Base-by-base conservation (phyloP, 2,888 invertebrate genomes). In the Drosophila demipolita region DNA sequence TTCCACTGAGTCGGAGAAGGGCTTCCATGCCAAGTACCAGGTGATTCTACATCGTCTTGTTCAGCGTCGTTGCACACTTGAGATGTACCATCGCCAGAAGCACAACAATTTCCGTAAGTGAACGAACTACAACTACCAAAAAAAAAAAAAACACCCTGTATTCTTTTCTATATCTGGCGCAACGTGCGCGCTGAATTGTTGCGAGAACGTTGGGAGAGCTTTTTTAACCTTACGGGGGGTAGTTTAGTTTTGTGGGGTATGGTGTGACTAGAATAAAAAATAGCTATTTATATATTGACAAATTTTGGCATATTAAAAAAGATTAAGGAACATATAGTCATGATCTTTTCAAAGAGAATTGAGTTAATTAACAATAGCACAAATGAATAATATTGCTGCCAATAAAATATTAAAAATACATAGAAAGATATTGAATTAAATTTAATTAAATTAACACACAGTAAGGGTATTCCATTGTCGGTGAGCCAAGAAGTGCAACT, bases 11-110 rank as follows among this genome's bases (percentile, higher is more conserved):
- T 98, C 97, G 1, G 98, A 98, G 92, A 95, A 96, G 77, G 97
- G 97, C 83, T 98, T 98, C 93, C 95, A 96, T 86, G 96, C 97
- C 91, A 95, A 96, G 84, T 98, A 97, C 91, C 97, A 97, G 87
- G 96, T 97, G 26, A 95, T 97, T 69, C 97, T 97, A 5, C 98
- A 98, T 93, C 95, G 98, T 63, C 96, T 98, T 94, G 97, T 98
- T 0, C 98, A 98, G 93, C 94, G 98, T 64, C 96, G 97, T 91
- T 97, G 97, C 59, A 97, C 97, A 90, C 95, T 97, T 61, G 98
- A 98, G 93, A 96, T 98, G 95, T 98, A 97, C 91, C 95, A 96
- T 90, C 95, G 98, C 75, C 96, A 98, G 90, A 95, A 96, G 60
- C 96, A 96, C 68, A 97, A 97, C 88, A 95, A 95, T 66, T 97